Percentiles rank a stretch among this genome's conserved stretches.
Evolutionary conservation across 2,888 invertebrate genomes (phyloP).

Genomic region (Hirudinaria manillensis): DNA sequence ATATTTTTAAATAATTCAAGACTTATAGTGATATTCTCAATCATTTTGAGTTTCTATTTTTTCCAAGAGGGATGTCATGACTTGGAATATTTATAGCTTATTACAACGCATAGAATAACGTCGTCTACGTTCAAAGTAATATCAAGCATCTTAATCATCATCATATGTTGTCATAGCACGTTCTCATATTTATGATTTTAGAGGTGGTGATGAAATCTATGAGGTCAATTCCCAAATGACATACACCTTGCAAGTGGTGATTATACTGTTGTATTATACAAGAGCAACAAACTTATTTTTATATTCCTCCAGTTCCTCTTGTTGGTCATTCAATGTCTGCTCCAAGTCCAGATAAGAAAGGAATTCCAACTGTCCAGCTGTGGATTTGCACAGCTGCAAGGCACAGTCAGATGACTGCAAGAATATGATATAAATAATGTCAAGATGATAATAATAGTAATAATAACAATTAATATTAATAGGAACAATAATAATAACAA

Average conservation of each 20-base stretch:
- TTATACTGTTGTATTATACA: background rate
- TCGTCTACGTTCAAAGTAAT: background rate
- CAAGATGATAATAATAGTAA: no score
- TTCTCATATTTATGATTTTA: no score
- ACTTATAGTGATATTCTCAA: no score
- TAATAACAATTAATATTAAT: no score
- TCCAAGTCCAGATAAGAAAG: constrained; percentile 94
- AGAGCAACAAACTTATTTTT: constrained; percentile 72
- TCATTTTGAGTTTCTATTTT: background rate
- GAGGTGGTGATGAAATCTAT: background rate
- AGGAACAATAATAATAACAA: background rate
- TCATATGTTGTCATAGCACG: no score
- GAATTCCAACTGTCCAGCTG: constrained; percentile 72
- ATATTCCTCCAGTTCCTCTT: constrained; percentile 92
- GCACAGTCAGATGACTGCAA: constrained; percentile 94
- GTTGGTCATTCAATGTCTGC: constrained; percentile 88
- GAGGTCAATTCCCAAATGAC: background rate
- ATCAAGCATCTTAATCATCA: no score
- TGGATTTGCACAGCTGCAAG: constrained; percentile 83
- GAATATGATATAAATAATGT: constrained; percentile 43
- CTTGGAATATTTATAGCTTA: background rate
- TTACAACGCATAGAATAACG: background rate
- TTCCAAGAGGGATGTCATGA: background rate
- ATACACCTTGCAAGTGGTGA: no score
- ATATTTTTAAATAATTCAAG: no score